Evolutionary conservation across 1,140 invertebrate species (phyloP), one percentile per base, ranked within the genome.

Genomic region (Aricia agestis): DNA sequence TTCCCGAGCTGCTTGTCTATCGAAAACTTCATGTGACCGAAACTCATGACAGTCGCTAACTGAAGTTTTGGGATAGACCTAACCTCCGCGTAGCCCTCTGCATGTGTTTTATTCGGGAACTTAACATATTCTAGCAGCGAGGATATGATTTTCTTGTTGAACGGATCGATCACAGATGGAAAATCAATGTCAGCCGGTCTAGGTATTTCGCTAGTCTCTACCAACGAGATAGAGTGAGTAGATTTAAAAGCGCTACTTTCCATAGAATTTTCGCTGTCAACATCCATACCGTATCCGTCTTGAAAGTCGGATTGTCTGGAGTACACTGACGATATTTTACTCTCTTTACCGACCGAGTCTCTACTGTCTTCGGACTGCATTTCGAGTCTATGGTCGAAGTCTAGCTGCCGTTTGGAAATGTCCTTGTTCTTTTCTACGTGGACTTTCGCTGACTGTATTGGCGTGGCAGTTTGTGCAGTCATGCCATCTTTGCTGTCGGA

Each of bases 1-100:
- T 96, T 95, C 18, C 95, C 95, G 76, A 96, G 91, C 81, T 94
- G 93, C 89, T 95, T 96, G 65, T 94, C 93, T 72, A 96, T 92
- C 67, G 94, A 92, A 79, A 95, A 96, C 75, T 90, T 89, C 73
- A 94, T 93, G 76, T 91, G 92, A 72, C 94, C 93, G 65, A 93
- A 82, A 61, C 78, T 79, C 9, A 93, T 72, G 11, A 82, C 74
- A 0, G 83, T 76, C 7, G 86, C 81, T 11, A 84, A 75, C 75
- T 90, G 86, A 61, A 94, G 67, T 67, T 92, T 92, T 6, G 91
- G 89, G 61, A 92, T 83, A 31, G 83, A 83, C 74, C 84, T 83
- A 3, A 92, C 79, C 81, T 91, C 86, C 19, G 84, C 78, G 72
- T 92, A 92, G 6, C 90, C 89, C 67, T 91, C 86, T 15, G 85